Percentiles rank a stretch among this genome's conserved stretches.
Evolutionary conservation across 2,113 vertebrate genomes (phyloP).

Genomic region (Hydrolagus affinis): DNA sequence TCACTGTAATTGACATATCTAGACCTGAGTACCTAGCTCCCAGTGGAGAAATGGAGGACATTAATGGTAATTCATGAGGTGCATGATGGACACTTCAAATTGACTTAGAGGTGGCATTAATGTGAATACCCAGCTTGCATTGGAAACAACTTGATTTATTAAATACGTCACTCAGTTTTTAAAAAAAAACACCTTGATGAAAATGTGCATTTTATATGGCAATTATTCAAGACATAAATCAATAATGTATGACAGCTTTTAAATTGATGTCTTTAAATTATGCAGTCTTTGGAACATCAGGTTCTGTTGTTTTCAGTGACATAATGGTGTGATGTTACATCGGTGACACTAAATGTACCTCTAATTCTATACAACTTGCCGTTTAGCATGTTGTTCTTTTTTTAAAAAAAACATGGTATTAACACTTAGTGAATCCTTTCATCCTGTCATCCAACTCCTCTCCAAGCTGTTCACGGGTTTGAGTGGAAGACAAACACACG

Average conservation of each 20-base stretch:
- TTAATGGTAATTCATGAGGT: constrained; percentile 29
- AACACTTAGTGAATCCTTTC: background rate
- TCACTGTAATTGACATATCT: constrained; percentile 30
- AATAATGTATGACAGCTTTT: constrained; percentile 25
- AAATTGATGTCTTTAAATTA: constrained; percentile 26
- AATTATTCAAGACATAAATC: constrained; percentile 30
- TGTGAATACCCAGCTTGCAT: constrained; percentile 18
- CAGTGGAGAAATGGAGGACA: constrained; percentile 23
- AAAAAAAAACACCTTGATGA: constrained; percentile 20
- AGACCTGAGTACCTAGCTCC: constrained; percentile 16
- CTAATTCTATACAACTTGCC: background rate
- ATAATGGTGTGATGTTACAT: background rate
- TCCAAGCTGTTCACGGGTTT: constrained; percentile 11
- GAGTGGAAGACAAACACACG: too few species aligned
- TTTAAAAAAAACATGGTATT: background rate
- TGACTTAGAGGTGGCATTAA: constrained; percentile 20
- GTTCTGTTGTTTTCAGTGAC: background rate
- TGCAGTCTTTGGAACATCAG: background rate
- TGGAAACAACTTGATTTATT: constrained; percentile 29
- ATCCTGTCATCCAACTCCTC: background rate
- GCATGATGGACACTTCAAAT: constrained; percentile 12
- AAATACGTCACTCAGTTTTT: constrained; percentile 5
- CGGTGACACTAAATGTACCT: background rate
- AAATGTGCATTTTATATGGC: constrained; percentile 29
- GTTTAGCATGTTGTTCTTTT: background rate